Evolutionary conservation across 2,888 invertebrate genomes (phyloP), one percentile per base, ranked within the genome.

Genomic region (Hypena proboscidalis): DNA sequence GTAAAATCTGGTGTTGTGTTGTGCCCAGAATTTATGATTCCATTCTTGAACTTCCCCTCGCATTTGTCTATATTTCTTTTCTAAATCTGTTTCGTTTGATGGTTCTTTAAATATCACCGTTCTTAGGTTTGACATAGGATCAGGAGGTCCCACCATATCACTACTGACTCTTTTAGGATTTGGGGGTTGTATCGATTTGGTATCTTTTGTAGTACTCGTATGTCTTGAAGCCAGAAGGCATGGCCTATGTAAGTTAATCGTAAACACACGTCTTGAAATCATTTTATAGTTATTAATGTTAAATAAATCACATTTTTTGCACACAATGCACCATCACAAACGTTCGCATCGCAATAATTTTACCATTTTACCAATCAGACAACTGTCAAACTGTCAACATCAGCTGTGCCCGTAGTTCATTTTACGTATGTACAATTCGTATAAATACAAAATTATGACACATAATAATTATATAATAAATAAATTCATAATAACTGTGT

Each of bases 1-100:
- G 68, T 93, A 92, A 82, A 97, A 97, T 40, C 92, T 93, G 13
- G 92, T 92, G 73, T 97, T 97, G 67, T 97, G 97, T 49, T 92
- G 90, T 0, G 92, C 89, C 97, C 97, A 97, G 85, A 97, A 97
- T 21, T 92, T 87, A 56, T 97, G 95, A 80, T 97, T 97, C 97
- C 97, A 97, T 41, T 92, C 86, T 67, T 96, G 96, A 0, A 95
- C 95, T 48, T 94, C 93, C 53, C 92, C 88, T 67, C 95, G 93
- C 56, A 93, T 78, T 57, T 93, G 77, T 47, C 97, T 91, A 62
- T 95, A 93, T 55, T 83, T 80, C 58, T 86, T 92, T 66, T 96
- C 95, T 37, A 95, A 67, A 1, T 69, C 54, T 0, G 95, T 94
- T 85, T 97, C 97, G 63, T 94, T 88, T 1, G 87, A 58, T 2